Conservation (phyloP, 2,797 vertebrate genomes). For the Sebastes iracundus region DNA sequence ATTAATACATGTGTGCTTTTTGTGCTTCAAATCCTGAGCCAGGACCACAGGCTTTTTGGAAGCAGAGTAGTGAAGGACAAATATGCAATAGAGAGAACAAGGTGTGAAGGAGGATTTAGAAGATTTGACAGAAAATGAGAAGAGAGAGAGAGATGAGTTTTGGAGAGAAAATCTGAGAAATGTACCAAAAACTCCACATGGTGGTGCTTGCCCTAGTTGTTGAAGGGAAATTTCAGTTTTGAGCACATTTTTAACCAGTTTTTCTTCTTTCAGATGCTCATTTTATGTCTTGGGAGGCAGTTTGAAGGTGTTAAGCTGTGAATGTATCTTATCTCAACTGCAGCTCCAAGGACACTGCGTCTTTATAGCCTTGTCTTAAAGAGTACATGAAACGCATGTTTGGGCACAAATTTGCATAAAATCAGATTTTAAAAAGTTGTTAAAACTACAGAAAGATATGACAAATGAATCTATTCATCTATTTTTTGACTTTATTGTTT, state of each 20-base stretch:
- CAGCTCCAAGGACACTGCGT: no score
- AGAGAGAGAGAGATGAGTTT: background rate
- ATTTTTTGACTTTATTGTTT: no score
- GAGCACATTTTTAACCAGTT: background rate
- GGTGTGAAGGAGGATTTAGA: conserved; percentile 15
- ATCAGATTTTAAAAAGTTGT: background rate
- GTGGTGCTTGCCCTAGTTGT: background rate
- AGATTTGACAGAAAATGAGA: background rate
- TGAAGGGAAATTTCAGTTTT: background rate
- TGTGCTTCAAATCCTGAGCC: conserved; percentile 13
- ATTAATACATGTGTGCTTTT: conserved; percentile 15
- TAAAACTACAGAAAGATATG: background rate
- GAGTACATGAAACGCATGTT: background rate
- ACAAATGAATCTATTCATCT: no score
- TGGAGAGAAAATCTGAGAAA: background rate
- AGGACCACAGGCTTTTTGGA: conserved; percentile 19
- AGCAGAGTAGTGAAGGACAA: conserved; percentile 28
- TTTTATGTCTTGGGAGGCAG: background rate
- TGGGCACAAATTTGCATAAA: background rate
- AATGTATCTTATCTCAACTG: background rate
- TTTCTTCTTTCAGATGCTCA: background rate
- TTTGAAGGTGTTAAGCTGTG: background rate
- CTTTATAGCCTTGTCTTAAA: background rate
- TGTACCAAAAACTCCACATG: background rate
- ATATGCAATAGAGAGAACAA: conserved; percentile 6